phyloP scores from a whole-genome alignment of 2,888 invertebrate genomes.

The Eupeodes luniger region DNA sequence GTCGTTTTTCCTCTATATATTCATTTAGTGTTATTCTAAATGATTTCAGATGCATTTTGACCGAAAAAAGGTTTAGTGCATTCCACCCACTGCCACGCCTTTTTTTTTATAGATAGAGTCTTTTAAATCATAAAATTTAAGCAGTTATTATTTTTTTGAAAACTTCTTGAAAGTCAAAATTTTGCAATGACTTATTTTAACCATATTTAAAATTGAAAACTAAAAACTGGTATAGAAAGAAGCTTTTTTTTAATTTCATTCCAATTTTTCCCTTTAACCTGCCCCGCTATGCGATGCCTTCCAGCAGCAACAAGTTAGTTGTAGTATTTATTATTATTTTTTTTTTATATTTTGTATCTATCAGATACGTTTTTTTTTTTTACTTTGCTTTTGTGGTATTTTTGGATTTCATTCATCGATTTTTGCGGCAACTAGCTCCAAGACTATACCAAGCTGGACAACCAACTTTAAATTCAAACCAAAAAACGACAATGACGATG shows the following conservation, averaged over 20 bases:
- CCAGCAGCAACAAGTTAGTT: conserved; percentile 62
- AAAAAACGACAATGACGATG: conserved; percentile 47
- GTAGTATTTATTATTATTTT: conserved; percentile 66
- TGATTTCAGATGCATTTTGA: no score
- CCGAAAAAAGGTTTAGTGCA: no score
- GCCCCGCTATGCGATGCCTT: conserved; percentile 15
- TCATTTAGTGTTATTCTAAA: no score
- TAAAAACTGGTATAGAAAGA: no score
- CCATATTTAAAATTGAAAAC: no score
- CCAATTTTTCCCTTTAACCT: not conserved
- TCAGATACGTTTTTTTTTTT: conserved; percentile 45
- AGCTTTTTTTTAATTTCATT: not conserved
- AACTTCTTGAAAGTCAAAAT: no score
- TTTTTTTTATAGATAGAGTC: no score
- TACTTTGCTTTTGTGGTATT: conserved; percentile 61
- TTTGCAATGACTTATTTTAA: no score
- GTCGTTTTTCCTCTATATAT: not conserved
- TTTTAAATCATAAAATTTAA: no score
- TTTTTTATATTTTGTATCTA: conserved; percentile 42
- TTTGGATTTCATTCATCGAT: conserved; percentile 74
- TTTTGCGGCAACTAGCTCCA: conserved; percentile 56
- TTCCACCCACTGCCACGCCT: no score
- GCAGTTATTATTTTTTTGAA: no score
- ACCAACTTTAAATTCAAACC: conserved; percentile 15
- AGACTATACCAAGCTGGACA: conserved; percentile 43